Base-by-base conservation (phyloP, 2,113 vertebrate genomes). In the Bufo bufo region DNA sequence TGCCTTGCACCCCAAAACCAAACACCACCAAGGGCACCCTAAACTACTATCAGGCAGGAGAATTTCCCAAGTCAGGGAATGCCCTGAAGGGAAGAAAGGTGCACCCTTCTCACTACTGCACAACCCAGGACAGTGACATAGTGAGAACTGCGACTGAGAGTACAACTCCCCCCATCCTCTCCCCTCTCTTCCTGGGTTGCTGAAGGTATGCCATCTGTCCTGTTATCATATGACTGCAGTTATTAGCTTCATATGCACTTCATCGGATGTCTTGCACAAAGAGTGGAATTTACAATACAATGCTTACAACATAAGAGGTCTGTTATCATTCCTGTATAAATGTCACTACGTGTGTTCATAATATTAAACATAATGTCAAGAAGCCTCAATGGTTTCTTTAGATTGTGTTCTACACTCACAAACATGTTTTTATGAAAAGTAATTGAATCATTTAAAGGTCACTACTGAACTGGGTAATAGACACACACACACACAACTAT, bases 261-360 rank as follows among this genome's bases (percentile, higher is more conserved):
- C 4, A 75, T 72, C 14, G 20, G 63, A 72, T 77, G 20, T 14
- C 11, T 75, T 9, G 13, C 56, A 13, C 66, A 88, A 23, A 49
- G 17, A 82, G 43, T 77, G 43, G 33, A 16, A 83, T 54, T 72
- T 81, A 47, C 65, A 69, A 19, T 71, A 81, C 0, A 71, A 66
- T 77, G 87, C 17, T 19, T 16, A 66, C 4, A 77, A 83, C 71
- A 65, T 77, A 50, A 77, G 58, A 82, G 66, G 80, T 82, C 79
- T 45, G 52, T 87, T 59, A 75, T 71, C 66, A 72, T 82, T 56
- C 66, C 54, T 75, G 54, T 59, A 87, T 20, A 87, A 87, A 88
- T 88, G 71, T 83, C 87, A 88, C 56, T 83, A 83, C 87, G 83
- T 82, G 77, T 83, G 80, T 88, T 83, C 87, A 88, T 54, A 83